Conservation (phyloP, 2,797 vertebrate genomes). For the Oryzias dopingdopingensis region DNA sequence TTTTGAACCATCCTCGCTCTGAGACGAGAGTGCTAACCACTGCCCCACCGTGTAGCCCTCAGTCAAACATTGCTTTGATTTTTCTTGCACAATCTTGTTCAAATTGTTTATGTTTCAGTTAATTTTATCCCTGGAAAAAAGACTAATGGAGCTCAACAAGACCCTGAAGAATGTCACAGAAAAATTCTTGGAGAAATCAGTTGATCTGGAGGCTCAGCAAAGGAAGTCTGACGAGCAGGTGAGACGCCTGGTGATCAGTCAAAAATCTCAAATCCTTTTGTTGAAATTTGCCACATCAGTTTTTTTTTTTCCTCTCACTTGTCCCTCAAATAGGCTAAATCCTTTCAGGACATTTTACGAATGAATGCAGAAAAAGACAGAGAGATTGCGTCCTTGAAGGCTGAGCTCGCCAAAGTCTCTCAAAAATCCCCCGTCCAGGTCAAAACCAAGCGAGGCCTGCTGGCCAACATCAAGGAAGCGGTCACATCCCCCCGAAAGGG, state of each 20-base stretch:
- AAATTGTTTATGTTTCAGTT: conserved; percentile 53
- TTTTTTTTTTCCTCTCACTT: not conserved
- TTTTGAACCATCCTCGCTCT: no score
- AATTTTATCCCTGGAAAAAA: conserved; percentile 70
- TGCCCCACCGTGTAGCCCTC: not conserved
- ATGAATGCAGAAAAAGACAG: conserved; percentile 74
- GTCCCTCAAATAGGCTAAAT: conserved; percentile 66
- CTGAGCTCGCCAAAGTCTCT: conserved; percentile 60
- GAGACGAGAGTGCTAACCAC: not conserved
- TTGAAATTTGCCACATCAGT: not conserved
- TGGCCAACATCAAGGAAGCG: conserved; percentile 83
- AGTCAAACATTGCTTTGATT: not conserved
- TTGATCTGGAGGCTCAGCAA: conserved; percentile 63
- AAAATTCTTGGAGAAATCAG: conserved; percentile 64
- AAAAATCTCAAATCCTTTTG: not conserved
- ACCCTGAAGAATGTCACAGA: conserved; percentile 66
- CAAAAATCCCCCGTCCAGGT: conserved; percentile 58
- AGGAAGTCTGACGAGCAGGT: conserved; percentile 65
- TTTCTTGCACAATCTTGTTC: not conserved
- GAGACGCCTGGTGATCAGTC: not conserved
- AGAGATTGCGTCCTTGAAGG: conserved; percentile 72
- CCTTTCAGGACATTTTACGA: conserved; percentile 58
- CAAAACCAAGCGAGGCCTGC: conserved; percentile 77
- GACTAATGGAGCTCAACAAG: conserved; percentile 61
- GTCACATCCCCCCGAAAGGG: conserved; percentile 71